Base-by-base conservation (phyloP, 2,888 invertebrate genomes). In the Ecdyonurus torrentis region DNA sequence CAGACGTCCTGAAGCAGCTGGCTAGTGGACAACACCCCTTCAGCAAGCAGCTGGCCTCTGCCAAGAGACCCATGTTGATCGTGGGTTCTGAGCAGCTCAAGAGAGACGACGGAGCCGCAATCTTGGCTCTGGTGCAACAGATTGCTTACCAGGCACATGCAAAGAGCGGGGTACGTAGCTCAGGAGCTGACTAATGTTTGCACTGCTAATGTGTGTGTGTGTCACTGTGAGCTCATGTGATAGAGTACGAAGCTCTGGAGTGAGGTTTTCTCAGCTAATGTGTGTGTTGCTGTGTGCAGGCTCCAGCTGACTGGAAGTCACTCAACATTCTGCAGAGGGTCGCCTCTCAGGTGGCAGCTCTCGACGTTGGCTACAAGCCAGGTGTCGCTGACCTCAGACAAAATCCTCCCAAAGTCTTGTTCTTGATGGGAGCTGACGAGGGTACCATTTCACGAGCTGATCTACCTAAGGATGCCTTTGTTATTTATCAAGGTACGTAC, bases 311-410 rank as follows among this genome's bases (percentile, higher is more conserved):
- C 61, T 88, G 88, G 83, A 85, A 90, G 77, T 87, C 96, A 1
- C 79, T 99, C 71, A 99, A 99, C 76, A 85, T 99, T 22, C 81
- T 99, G 25, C 98, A 99, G 71, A 86, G 91, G 70, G 92, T 91
- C 65, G 93, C 94, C 7, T 87, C 90, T 1, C 90, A 91, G 77
- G 95, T 91, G 61, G 98, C 95, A 18, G 98, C 99, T 2, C 78
- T 97, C 63, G 99, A 99, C 78, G 76, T 98, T 66, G 99, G 99
- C 62, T 98, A 95, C 78, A 82, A 83, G 68, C 83, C 93, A 0
- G 89, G 91, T 3, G 77, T 82, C 2, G 79, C 79, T 50, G 75
- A 72, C 5, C 79, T 84, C 58, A 74, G 83, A 61, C 76, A 78
- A 2, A 74, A 71, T 55, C 83, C 86, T 20, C 91, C 93, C 0